These are phyloP conservation scores for Vulpes vulpes DNA, from an alignment of 2,113 vertebrate genomes.

Conservation along the genomic window DNA sequence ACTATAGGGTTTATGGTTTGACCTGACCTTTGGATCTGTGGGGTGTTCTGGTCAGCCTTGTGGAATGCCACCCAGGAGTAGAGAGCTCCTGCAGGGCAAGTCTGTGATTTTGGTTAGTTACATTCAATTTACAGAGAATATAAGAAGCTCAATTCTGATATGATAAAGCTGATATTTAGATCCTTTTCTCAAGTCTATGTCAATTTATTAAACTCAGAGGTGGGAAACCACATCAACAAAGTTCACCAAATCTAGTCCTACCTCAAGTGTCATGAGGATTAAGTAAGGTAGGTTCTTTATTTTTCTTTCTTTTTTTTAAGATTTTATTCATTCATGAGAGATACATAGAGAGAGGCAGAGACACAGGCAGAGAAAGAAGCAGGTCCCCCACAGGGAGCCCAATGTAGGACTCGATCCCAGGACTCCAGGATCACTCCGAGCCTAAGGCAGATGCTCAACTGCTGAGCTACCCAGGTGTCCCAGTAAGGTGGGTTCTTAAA, in stretches of 20 bases:
- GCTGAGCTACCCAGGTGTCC: too few relatives aligned
- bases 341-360: too few relatives aligned
- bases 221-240: neutral
- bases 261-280: neutral
- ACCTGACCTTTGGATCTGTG: neutral
- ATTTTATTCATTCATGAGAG: too few relatives aligned
- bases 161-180: constrained; percentile 41
- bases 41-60: neutral
- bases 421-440: too few relatives aligned
- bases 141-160: neutral
- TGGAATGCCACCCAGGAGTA: neutral
- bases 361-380: too few relatives aligned
- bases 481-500: too few relatives aligned
- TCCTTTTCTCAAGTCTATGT: neutral
- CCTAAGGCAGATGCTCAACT: too few relatives aligned
- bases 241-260: neutral
- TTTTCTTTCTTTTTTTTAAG: too few relatives aligned
- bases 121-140: neutral
- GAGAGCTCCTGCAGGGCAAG: neutral
- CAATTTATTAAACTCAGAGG: constrained; percentile 5
- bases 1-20: neutral
- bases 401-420: too few relatives aligned
- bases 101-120: neutral
- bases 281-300: neutral
- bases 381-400: too few relatives aligned